Conservation (phyloP, 2,888 invertebrate genomes). For the Drosophila robusta region DNA sequence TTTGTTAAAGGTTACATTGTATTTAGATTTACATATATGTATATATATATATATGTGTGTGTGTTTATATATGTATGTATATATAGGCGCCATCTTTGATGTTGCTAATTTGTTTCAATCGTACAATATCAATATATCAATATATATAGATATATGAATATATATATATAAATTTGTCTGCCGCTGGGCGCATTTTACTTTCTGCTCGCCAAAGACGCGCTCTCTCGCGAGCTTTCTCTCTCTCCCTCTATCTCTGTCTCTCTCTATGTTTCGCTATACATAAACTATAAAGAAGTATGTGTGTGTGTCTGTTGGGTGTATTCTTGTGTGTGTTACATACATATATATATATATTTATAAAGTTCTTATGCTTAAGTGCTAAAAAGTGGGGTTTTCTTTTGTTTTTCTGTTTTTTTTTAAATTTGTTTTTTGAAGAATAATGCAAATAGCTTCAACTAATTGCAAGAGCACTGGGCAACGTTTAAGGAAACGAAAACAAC, state of each 20-base stretch:
- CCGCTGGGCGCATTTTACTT: conserved; percentile 24
- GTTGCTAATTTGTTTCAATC: conserved; percentile 66
- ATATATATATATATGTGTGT: background rate
- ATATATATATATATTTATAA: conserved; percentile 44
- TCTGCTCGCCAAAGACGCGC: background rate
- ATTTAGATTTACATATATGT: conserved; percentile 38
- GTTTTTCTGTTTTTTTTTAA: background rate
- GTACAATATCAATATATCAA: conserved; percentile 36
- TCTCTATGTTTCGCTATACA: conserved; percentile 18
- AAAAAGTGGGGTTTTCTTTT: conserved; percentile 22
- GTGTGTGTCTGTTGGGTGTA: conserved; percentile 8
- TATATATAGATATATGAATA: conserved; percentile 13
- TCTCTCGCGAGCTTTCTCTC: conserved; percentile 3
- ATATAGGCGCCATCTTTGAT: conserved; percentile 76
- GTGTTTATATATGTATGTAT: conserved; percentile 16
- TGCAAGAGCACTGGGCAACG: conserved; percentile 61
- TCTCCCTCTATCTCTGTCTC: conserved; percentile 1
- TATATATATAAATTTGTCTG: conserved; percentile 54
- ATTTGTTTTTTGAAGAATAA: conserved; percentile 19
- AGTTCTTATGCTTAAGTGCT: conserved; percentile 54
- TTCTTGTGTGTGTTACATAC: conserved; percentile 29
- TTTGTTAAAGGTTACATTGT: conserved; percentile 74
- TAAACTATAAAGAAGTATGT: conserved; percentile 31
- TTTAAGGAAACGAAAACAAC: conserved; percentile 43
- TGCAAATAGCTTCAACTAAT: conserved; percentile 50